Evolutionary conservation across 2,113 vertebrate species (phyloP), one percentile per base, ranked within the genome.

Genomic region (Tenebrosternarchus preto): DNA sequence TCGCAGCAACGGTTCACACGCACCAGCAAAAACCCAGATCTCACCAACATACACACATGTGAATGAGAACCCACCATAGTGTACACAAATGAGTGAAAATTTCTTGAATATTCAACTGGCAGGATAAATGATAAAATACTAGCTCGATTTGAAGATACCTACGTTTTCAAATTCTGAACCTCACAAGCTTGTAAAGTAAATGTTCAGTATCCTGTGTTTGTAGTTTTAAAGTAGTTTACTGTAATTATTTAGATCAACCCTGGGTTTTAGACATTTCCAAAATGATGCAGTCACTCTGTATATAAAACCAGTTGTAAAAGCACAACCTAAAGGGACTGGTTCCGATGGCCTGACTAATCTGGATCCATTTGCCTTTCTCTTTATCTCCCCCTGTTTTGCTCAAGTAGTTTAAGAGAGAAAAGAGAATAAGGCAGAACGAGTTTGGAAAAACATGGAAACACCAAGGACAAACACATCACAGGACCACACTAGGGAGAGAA

Each of bases 311-410:
- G 63, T 81, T 83, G 78, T 60, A 67, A 24, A n/a, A n/a, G n/a
- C n/a, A n/a, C n/a, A n/a, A n/a, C n/a, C n/a, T n/a, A n/a, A n/a
- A n/a, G 81, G 27, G 27, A 60, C 8, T 31, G 61, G 25, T 73
- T 80, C 56, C 56, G 73, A 81, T 3, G 81, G 16, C 39, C 25
- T 59, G 59, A 76, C 16, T 64, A 20, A 64, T 29, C 64, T 87
- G 83, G 87, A 90, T 93, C 90, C 88, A 89, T 89, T 88, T 64
- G 8, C 33, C n/a, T 66, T 55, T 31, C n/a, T n/a, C n/a, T n/a
- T n/a, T n/a, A n/a, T 76, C 29, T 39, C 74, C 8, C 61, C 33
- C 77, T 80, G 29, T 22, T 70, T 57, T 61, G 72, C 73, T 50
- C 31, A 80, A 43, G 55, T 68, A 56, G 59, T 78, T 81, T 60